These are phyloP conservation scores for Pardosa pseudoannulata DNA, from an alignment of 2,888 invertebrate genomes.

Conservation along the genomic window DNA sequence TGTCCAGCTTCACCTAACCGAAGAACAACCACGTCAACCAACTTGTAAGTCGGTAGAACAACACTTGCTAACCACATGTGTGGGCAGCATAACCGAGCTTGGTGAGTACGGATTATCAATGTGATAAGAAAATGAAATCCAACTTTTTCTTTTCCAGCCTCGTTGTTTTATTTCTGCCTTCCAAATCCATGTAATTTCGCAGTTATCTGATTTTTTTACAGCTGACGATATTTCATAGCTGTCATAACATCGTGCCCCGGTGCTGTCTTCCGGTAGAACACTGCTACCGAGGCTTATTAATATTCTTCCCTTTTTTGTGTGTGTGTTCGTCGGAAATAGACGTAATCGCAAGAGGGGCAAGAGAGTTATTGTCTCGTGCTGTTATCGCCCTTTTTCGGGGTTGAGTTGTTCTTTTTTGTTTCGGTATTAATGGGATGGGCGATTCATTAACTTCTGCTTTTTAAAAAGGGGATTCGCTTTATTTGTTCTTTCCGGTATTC, in stretches of 20 bases:
- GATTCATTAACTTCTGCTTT: not conserved
- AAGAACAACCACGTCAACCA: conserved; percentile 41
- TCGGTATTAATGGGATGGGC: not conserved
- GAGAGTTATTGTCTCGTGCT: not conserved
- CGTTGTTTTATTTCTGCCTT: not conserved
- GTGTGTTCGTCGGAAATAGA: not conserved
- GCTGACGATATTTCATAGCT: not conserved
- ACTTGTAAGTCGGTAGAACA: conserved; percentile 80
- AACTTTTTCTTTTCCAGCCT: too few species aligned
- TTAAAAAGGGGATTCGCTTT: not conserved
- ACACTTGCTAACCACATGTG: conserved; percentile 89
- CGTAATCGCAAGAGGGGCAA: not conserved
- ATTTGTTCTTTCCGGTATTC: not conserved
- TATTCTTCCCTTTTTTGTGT: not conserved
- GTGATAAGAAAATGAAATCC: conserved; percentile 19
- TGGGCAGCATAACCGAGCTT: conserved; percentile 88
- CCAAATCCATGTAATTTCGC: not conserved
- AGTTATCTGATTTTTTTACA: not conserved
- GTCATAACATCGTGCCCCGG: not conserved
- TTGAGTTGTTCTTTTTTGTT: not conserved
- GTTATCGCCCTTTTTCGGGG: not conserved
- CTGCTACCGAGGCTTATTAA: not conserved
- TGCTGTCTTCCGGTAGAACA: conserved; percentile 1
- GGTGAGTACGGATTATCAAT: conserved; percentile 31
- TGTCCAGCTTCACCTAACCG: conserved; percentile 46